Percentiles rank a stretch among this genome's conserved stretches.
phyloP scores from a whole-genome alignment of 2,888 invertebrate genomes.

The Dasypogon diadema region DNA sequence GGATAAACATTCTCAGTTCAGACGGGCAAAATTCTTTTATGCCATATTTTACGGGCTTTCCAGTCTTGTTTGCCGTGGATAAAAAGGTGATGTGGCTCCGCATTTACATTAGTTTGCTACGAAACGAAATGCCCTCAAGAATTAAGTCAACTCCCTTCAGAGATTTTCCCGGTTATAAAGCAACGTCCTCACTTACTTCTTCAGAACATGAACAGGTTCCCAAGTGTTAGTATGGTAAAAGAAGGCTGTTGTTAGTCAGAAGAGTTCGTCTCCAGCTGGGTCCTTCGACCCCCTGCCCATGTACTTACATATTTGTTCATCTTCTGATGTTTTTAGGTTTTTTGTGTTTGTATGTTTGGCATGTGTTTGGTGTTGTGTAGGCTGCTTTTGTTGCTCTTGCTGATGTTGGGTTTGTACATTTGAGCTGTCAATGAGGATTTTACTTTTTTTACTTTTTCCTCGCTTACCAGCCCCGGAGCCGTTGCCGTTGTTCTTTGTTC shows the following conservation, averaged over 20 bases:
- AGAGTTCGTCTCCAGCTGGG: conserved; percentile 17
- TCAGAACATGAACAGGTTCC: conserved; percentile 4
- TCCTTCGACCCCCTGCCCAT: conserved; percentile 3
- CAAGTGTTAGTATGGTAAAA: conserved; percentile 33
- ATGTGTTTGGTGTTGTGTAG: conserved; percentile 62
- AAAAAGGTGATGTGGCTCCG: conserved; percentile 11
- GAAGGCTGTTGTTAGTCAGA: conserved; percentile 43
- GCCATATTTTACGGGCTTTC: conserved; percentile 25
- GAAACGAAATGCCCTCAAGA: conserved; percentile 31
- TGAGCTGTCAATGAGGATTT: conserved; percentile 51
- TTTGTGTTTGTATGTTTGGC: conserved; percentile 60
- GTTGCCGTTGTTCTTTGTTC: conserved; percentile 76
- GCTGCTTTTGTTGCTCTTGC: conserved; percentile 36
- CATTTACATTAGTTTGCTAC: conserved; percentile 7
- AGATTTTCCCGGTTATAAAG: conserved; percentile 29
- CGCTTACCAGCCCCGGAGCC: conserved; percentile 68
- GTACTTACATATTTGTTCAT: conserved; percentile 54
- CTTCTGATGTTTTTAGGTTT: conserved; percentile 50
- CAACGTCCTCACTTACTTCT: neutral
- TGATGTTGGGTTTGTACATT: conserved; percentile 40
- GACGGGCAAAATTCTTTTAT: neutral
- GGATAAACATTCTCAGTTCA: neutral
- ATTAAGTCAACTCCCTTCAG: conserved; percentile 36
- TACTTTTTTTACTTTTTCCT: conserved; percentile 63
- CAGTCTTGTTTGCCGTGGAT: neutral